A percentile compares a stretch with the other conserved stretches of the same genome.
Conservation (phyloP, 2,113 vertebrate species). For the Genyomyrus donnyi region DNA sequence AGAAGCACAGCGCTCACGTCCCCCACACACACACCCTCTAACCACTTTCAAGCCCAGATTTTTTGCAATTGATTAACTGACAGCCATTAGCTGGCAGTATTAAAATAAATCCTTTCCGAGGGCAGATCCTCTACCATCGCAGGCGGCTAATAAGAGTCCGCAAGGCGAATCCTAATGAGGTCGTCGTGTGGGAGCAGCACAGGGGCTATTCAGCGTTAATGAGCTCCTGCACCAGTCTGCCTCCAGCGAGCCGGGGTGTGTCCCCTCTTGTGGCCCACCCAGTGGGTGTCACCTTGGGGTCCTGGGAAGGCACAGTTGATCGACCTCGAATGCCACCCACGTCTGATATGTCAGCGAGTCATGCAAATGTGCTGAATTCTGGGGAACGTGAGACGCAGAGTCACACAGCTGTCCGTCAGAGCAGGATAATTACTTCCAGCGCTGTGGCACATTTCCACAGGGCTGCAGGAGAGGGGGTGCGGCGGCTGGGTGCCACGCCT, state of each 20-base stretch:
- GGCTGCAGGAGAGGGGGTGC: background rate
- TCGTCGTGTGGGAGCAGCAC: constrained; percentile 29
- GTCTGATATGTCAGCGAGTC: background rate
- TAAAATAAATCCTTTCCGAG: constrained; percentile 83
- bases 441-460: background rate
- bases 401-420: background rate
- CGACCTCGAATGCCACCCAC: background rate
- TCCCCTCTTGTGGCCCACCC: constrained; percentile 39
- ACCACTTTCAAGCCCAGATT: constrained; percentile 55
- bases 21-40: background rate
- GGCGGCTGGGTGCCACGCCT: background rate
- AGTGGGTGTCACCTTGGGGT: constrained; percentile 60
- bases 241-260: constrained; percentile 57
- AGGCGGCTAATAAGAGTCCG: constrained; percentile 73
- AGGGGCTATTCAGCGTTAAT: constrained; percentile 69
- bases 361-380: background rate
- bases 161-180: constrained; percentile 63
- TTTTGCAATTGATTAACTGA: constrained; percentile 89
- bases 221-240: constrained; percentile 73
- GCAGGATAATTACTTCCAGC: background rate
- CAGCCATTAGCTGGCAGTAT: constrained; percentile 93
- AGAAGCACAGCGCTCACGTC: background rate
- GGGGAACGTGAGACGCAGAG: background rate
- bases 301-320: constrained; percentile 35
- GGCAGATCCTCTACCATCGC: constrained; percentile 79